A percentile compares a stretch with the other conserved stretches of the same genome.
Conservation (phyloP, 2,888 invertebrate species). For the Anthophora plumipes region DNA sequence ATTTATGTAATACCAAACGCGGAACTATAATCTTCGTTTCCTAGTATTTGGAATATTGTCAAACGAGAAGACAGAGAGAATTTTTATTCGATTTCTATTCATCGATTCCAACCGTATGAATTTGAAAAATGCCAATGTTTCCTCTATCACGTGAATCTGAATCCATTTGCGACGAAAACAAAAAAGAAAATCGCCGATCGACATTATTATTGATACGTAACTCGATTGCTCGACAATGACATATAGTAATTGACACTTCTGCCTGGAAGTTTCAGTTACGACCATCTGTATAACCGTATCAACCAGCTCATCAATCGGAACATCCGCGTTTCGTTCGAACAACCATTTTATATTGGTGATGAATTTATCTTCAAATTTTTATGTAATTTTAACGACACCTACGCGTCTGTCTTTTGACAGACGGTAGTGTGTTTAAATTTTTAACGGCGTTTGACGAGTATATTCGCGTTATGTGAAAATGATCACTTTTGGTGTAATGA, state of each 20-base stretch:
- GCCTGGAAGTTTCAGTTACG: not conserved
- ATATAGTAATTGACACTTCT: not conserved
- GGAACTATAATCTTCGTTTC: not conserved
- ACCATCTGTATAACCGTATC: not conserved
- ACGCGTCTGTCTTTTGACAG: no score
- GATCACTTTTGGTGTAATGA: no score
- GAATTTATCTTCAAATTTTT: not conserved
- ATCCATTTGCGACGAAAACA: not conserved
- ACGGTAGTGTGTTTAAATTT: not conserved
- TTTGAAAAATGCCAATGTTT: not conserved
- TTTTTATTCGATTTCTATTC: not conserved
- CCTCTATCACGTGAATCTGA: not conserved
- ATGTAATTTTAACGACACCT: no score
- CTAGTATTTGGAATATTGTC: no score
- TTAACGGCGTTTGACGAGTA: no score
- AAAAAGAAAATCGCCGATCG: not conserved
- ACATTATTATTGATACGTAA: slow-evolving; percentile 25
- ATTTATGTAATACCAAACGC: not conserved
- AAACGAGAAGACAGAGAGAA: not conserved
- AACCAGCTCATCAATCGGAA: slow-evolving; percentile 9
- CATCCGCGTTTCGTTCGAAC: not conserved
- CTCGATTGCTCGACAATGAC: not conserved
- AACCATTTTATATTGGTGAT: not conserved
- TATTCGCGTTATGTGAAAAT: no score
- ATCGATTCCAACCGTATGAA: not conserved